phyloP scores from a whole-genome alignment of 2,888 invertebrate genomes.

The Scrobipalpa atriplicella region DNA sequence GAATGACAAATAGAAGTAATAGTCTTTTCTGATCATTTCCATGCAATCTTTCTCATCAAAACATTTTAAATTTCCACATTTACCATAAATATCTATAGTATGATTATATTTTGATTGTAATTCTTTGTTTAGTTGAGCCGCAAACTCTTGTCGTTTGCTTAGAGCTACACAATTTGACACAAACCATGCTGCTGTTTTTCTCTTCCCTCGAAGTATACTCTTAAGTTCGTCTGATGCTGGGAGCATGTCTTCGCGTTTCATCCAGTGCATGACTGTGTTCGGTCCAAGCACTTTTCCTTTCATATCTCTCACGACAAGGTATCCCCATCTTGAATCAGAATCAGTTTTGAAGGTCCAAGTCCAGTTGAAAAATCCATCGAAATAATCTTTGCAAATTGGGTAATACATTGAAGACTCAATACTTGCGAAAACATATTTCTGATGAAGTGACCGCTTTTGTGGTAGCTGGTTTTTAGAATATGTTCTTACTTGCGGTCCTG shows the following conservation, averaged over 20 bases:
- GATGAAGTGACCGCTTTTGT: too few species aligned
- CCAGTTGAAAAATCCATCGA: slow-evolving; percentile 66
- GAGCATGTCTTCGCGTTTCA: too few species aligned
- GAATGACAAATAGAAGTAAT: slow-evolving; percentile 60
- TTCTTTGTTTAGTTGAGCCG: too few species aligned
- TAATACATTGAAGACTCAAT: slow-evolving; percentile 63
- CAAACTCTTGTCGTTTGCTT: slow-evolving; percentile 43
- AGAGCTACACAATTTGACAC: slow-evolving; percentile 49
- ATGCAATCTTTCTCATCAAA: slow-evolving; percentile 37
- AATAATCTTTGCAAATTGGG: slow-evolving; percentile 50
- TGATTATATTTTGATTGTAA: too few species aligned
- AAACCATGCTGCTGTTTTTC: slow-evolving; percentile 52
- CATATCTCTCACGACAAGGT: too few species aligned
- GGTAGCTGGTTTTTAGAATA: slow-evolving; percentile 41
- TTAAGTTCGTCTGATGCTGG: slow-evolving; percentile 37
- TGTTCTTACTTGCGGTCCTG: slow-evolving; percentile 45
- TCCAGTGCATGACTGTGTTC: too few species aligned
- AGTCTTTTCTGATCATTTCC: slow-evolving; percentile 47
- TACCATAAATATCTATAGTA: slow-evolving; percentile 52
- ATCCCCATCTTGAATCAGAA: too few species aligned
- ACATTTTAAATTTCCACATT: slow-evolving; percentile 49
- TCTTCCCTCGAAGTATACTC: slow-evolving; percentile 45
- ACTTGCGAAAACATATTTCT: too few species aligned
- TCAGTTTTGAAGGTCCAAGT: slow-evolving; percentile 72
- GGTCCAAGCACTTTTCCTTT: too few species aligned